Evolutionary conservation across 2,113 vertebrate genomes (phyloP).

Genomic region (Xenopus tropicalis): DNA sequence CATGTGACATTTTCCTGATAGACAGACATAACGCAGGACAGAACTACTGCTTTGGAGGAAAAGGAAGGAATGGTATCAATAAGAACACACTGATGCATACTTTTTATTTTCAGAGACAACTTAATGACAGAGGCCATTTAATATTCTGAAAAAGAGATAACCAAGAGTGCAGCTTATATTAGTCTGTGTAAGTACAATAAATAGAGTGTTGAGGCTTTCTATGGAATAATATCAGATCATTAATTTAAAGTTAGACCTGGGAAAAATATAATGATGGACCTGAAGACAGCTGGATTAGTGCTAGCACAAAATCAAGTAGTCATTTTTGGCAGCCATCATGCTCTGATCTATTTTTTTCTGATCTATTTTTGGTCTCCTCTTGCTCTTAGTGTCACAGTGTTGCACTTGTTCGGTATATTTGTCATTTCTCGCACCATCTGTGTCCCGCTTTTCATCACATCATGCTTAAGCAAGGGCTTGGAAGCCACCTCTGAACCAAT

Average conservation of each 20-base stretch:
- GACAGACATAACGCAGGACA: too few species aligned
- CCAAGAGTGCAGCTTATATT: too few species aligned
- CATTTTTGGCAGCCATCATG: not conserved
- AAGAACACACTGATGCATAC: too few species aligned
- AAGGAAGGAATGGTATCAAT: too few species aligned
- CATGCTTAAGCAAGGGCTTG: not conserved
- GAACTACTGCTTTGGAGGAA: too few species aligned
- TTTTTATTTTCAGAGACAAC: too few species aligned
- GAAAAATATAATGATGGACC: not conserved
- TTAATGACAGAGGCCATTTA: too few species aligned
- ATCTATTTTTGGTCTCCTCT: slow-evolving; percentile 2
- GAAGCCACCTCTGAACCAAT: not conserved
- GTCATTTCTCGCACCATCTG: slow-evolving; percentile 5
- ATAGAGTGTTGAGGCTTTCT: too few species aligned
- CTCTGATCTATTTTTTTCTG: not conserved
- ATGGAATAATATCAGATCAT: not conserved
- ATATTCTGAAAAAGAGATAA: too few species aligned
- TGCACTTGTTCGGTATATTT: slow-evolving; percentile 1
- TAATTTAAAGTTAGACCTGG: not conserved
- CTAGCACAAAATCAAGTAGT: not conserved
- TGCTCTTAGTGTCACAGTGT: not conserved
- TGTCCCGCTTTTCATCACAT: slow-evolving; percentile 8
- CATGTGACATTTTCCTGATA: too few species aligned
- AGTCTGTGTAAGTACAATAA: not conserved
- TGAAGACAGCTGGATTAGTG: not conserved